These are phyloP conservation scores for Hemicordylus capensis DNA, from an alignment of 2,113 vertebrate species.

Conservation along the genomic window DNA sequence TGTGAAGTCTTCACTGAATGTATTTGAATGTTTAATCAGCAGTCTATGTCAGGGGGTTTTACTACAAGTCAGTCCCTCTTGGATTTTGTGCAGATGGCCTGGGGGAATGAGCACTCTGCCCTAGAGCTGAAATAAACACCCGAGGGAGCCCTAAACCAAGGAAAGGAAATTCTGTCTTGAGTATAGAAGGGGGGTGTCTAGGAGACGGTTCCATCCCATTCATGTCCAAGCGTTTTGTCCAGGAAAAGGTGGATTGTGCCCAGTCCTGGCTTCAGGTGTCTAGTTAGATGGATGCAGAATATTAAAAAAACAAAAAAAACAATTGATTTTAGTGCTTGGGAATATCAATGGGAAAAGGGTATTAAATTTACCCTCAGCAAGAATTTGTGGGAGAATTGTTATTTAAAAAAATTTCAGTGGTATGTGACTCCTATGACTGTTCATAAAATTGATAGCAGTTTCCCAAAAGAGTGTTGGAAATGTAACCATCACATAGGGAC, in stretches of 20 bases:
- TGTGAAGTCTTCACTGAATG: conserved; percentile 13
- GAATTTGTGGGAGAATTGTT: too few species aligned
- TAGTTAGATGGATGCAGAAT: too few species aligned
- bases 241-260: background rate
- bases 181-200: rapidly evolving
- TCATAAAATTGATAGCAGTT: too few species aligned
- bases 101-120: rapidly evolving
- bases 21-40: background rate
- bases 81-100: background rate
- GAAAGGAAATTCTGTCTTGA: background rate
- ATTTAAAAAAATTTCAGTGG: too few species aligned
- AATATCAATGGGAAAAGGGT: too few species aligned
- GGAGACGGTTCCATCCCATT: background rate
- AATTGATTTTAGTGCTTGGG: too few species aligned
- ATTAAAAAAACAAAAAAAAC: too few species aligned
- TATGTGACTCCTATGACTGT: too few species aligned
- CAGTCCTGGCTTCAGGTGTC: background rate
- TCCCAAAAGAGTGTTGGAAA: too few species aligned
- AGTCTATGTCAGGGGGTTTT: background rate
- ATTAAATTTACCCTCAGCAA: too few species aligned
- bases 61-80: background rate
- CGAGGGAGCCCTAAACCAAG: background rate
- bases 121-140: background rate
- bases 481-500: too few species aligned
- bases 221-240: too few species aligned